A percentile compares a stretch with the other conserved stretches of the same genome.
Evolutionary conservation across 2,888 invertebrate species (phyloP).

Genomic region (Lasioglossum calceatum): DNA sequence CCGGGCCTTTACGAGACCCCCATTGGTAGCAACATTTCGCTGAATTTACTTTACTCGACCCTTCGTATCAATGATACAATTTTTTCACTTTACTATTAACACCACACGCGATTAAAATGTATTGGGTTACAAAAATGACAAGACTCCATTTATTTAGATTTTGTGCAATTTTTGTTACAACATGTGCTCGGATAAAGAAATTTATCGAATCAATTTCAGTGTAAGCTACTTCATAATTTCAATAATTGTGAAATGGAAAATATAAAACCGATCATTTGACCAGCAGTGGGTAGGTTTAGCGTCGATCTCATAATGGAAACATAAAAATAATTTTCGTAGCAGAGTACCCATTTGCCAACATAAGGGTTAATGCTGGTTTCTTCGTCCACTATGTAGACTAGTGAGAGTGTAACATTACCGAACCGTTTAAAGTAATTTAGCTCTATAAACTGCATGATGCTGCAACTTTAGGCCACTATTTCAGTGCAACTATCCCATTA

Average conservation of each 20-base stretch:
- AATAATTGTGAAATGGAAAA: too few relatives aligned
- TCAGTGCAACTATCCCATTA: background rate
- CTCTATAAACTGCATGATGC: background rate
- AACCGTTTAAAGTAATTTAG: conserved; percentile 1
- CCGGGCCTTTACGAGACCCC: background rate
- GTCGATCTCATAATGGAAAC: background rate
- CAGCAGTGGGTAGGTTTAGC: too few relatives aligned
- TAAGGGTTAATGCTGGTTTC: background rate
- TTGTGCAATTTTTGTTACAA: too few relatives aligned
- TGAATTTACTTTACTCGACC: background rate
- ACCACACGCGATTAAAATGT: too few relatives aligned
- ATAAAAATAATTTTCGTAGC: background rate
- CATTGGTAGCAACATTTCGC: background rate
- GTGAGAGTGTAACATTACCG: background rate
- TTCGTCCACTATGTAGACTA: background rate
- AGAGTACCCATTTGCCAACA: too few relatives aligned
- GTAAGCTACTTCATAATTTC: too few relatives aligned
- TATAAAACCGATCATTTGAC: too few relatives aligned
- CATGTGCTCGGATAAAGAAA: too few relatives aligned
- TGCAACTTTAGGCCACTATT: background rate
- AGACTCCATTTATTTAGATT: too few relatives aligned
- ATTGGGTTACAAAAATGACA: too few relatives aligned
- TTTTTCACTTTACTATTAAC: background rate
- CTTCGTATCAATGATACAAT: background rate
- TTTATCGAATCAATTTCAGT: too few relatives aligned